Conservation (phyloP, 1,140 invertebrate genomes). For the Coelopa frigida region DNA sequence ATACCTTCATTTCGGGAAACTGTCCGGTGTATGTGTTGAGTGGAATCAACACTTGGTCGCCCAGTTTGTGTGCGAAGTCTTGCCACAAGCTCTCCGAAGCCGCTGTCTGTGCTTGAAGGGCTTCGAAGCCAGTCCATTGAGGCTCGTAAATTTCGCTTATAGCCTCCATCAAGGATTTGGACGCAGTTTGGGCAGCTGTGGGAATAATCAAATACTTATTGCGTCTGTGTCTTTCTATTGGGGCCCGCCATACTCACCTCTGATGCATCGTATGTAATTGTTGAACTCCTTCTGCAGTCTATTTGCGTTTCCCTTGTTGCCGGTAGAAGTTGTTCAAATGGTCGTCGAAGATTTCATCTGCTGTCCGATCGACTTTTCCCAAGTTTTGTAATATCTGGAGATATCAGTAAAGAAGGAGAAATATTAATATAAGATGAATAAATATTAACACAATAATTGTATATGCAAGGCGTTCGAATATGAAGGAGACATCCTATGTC, state of each 20-base stretch:
- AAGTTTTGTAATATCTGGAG: constrained; percentile 91
- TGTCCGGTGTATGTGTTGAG: constrained; percentile 89
- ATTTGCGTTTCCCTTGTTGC: constrained; percentile 83
- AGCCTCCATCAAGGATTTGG: constrained; percentile 84
- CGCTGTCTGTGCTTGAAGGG: constrained; percentile 78
- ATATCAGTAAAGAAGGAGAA: constrained; percentile 17
- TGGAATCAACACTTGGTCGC: constrained; percentile 87
- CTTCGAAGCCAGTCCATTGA: constrained; percentile 88
- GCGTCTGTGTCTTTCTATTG: too few relatives aligned
- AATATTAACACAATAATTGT: background rate
- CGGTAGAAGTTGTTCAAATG: constrained; percentile 88
- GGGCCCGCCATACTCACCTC: constrained; percentile 66
- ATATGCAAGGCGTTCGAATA: background rate
- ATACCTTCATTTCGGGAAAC: constrained; percentile 82
- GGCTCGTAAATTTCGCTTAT: constrained; percentile 89
- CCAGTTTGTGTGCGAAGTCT: constrained; percentile 90
- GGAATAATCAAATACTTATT: too few relatives aligned
- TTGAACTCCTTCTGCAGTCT: constrained; percentile 95
- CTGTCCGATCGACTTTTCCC: constrained; percentile 91
- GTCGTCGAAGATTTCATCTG: constrained; percentile 94
- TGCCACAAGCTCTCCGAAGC: constrained; percentile 89
- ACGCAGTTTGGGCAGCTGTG: constrained; percentile 83
- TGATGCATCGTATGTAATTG: constrained; percentile 90
- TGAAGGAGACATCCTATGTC: background rate
- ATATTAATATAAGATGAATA: background rate